Evolutionary conservation across 2,888 invertebrate genomes (phyloP), one percentile per base, ranked within the genome.

Genomic region (Protonemura montana): DNA sequence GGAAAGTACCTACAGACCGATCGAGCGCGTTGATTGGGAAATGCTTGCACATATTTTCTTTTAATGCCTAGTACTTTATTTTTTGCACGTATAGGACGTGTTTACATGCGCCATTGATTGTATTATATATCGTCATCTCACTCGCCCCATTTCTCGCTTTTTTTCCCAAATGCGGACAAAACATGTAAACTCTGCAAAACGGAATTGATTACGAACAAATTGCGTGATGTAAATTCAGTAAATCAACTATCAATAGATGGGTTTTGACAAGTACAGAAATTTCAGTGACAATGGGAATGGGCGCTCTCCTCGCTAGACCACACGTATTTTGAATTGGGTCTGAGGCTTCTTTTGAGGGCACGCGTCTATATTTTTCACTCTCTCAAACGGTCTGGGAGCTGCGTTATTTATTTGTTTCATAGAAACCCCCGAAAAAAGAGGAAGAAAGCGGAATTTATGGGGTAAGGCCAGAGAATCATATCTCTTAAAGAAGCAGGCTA

Each of bases 201-300:
- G 78, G 78, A 78, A 78, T 78, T 78, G 78, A 25, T 78, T 78
- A 78, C 78, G 78, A 25, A 28, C 78, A 78, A 78, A 78, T 59
- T 78, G 78, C 78, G 78, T 78, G 27, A 28, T 78, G 78, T 78
- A 10, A 78, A 78, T 78, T 78, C 78, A 78, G 78, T 78, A 78
- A 78, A 78, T 78, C 78, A 78, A 78, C 78, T 78, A 25, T 6
- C 78, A 78, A 78, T 78, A 26, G 28, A 78, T 78, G 28, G 78
- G 27, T 0, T 26, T 78, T 78, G 78, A 78, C 78, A 78, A 78
- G 25, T 7, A 78, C 78, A 10, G 25, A 78, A 13, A 78, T 27
- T 78, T 26, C 78, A 28, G 26, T 78, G 13, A 26, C 78, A 78
- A 78, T 28, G 28, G 27, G 27, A 78, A 5, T 28, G 25, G 27